Evolutionary conservation across 2,888 invertebrate genomes (phyloP).

Genomic region (Steinernema hermaphroditum): DNA sequence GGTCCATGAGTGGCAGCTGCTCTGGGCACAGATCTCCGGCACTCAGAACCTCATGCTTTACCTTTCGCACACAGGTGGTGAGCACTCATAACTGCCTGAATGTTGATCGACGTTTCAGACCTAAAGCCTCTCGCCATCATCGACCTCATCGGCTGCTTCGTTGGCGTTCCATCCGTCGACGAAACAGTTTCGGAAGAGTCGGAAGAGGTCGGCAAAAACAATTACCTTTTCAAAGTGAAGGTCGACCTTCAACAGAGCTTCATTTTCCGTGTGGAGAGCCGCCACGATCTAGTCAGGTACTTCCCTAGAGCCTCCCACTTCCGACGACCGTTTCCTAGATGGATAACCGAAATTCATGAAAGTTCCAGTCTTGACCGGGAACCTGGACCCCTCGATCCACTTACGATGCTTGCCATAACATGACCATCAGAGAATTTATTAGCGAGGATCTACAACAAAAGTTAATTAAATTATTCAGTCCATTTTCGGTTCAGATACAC

Average conservation of each 20-base stretch:
- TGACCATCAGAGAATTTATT: too few species aligned
- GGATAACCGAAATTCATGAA: slow-evolving; percentile 10
- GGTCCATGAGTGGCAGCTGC: slow-evolving; percentile 4
- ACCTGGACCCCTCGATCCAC: background rate
- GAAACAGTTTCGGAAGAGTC: background rate
- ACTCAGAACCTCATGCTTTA: background rate
- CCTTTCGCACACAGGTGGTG: background rate
- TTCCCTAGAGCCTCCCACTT: background rate
- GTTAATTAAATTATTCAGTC: too few species aligned
- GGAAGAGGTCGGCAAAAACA: background rate
- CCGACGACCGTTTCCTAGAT: background rate
- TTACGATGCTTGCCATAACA: slow-evolving; percentile 2
- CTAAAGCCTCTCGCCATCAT: slow-evolving; percentile 4
- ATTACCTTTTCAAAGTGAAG: background rate
- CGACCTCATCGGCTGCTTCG: background rate
- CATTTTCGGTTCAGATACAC: too few species aligned
- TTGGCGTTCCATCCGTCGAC: background rate
- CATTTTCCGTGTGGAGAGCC: slow-evolving; percentile 3
- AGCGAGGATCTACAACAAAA: too few species aligned
- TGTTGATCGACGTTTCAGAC: background rate
- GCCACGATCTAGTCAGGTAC: background rate
- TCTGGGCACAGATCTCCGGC: background rate
- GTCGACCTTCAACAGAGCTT: background rate
- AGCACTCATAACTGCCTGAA: too few species aligned
- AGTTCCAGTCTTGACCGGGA: background rate